Base-by-base conservation (phyloP, 2,797 vertebrate genomes). In the Distichodus sexfasciatus region DNA sequence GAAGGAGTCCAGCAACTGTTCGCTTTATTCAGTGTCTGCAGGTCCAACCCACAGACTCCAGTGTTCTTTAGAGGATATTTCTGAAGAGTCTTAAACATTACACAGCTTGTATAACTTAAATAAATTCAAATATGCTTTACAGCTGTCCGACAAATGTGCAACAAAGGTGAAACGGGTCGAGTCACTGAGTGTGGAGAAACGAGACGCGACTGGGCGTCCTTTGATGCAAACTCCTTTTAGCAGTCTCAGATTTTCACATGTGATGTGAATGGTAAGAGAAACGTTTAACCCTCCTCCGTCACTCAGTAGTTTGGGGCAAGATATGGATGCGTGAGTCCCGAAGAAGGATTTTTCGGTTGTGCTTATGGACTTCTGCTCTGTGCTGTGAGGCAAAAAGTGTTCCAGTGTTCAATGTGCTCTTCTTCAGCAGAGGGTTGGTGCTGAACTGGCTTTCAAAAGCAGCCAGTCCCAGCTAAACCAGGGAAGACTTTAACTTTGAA, bases 361-460 rank as follows among this genome's bases (percentile, higher is more conserved):
- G 84, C 85, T 86, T 80, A 80, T 78, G 83, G 85, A 82, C 85
- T 83, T 84, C 79, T 59, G 82, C 75, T 80, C 78, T 77, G 74
- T 75, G 75, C 76, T 21, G 77, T 58, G 77, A 82, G 78, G 81
- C 78, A 71, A 70, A 78, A 59, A 15, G 38, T 79, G 80, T 68
- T 6, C 38, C 66, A 54, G 66, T 58, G 79, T 71, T 57, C 66
- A 54, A 40, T 38, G 79, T 78, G 76, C 78, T 59, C 78, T 69
- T 75, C 70, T 55, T 78, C 74, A 61, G 70, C 54, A 61, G 36
- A 31, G 59, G 1, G 4, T 21, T 31, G 46, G 51, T 75, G 69
- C 72, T 50, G 51, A 69, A 66, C 75, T 47, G 76, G 69, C 65
- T 71, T 61, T 59, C n/a, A 54, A 78, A 81, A 63, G 76, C 58